Percentiles rank a stretch among this genome's conserved stretches.
phyloP scores from a whole-genome alignment of 2,888 invertebrate species.

The Abrostola triplasia region DNA sequence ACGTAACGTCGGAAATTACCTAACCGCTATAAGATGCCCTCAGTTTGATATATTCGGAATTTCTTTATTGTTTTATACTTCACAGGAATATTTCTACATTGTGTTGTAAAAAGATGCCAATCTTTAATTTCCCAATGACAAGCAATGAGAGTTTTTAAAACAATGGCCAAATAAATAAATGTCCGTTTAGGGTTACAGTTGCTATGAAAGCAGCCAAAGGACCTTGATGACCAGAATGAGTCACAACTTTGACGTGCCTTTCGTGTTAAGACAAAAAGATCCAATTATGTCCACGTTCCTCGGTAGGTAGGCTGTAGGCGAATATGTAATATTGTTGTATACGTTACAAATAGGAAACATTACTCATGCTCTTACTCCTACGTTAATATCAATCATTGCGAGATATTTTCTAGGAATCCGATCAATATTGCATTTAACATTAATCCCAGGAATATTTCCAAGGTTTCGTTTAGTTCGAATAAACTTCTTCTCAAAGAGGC shows the following conservation, averaged over 20 bases:
- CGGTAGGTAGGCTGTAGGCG: conserved; percentile 37
- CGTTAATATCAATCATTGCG: conserved; percentile 50
- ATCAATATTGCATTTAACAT: conserved; percentile 30
- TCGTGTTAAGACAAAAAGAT: conserved; percentile 61
- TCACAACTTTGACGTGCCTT: conserved; percentile 61
- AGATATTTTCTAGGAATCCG: conserved; percentile 50
- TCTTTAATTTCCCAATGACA: conserved; percentile 36
- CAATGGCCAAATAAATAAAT: conserved; percentile 49
- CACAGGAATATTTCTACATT: conserved; percentile 7
- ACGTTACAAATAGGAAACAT: conserved; percentile 51
- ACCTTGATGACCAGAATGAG: conserved; percentile 64
- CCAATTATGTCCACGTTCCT: conserved; percentile 60
- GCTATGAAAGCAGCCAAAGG: conserved; percentile 37
- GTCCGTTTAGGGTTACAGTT: conserved; percentile 47
- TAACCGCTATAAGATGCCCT: conserved; percentile 25
- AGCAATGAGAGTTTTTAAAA: conserved; percentile 26
- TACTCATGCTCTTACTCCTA: conserved; percentile 55
- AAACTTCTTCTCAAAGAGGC: too few relatives aligned
- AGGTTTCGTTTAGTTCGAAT: conserved; percentile 20
- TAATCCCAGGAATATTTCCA: conserved; percentile 33
- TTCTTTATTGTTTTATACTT: conserved; percentile 17
- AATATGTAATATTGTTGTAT: conserved; percentile 38
- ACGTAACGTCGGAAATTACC: conserved; percentile 35
- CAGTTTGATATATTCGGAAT: conserved; percentile 17
- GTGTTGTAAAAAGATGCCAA: conserved; percentile 25